Evolutionary conservation across 1,140 invertebrate genomes (phyloP).

Genomic region (Drosophila lini): DNA sequence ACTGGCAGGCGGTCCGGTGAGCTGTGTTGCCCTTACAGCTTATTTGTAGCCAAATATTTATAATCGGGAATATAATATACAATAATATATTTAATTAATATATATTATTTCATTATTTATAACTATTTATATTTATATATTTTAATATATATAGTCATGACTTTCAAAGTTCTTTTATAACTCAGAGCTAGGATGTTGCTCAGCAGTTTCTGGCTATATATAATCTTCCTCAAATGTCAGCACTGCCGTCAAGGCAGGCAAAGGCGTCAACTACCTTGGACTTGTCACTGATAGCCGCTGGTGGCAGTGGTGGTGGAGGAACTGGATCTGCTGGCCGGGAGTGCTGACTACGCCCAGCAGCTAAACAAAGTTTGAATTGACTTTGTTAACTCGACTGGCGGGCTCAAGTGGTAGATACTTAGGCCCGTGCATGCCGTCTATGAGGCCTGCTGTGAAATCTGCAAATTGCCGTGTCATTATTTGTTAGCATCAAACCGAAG

Average conservation of each 20-base stretch:
- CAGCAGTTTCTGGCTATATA: not conserved
- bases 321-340: conserved; percentile 4
- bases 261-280: conserved; percentile 53
- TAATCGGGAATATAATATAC: not conserved
- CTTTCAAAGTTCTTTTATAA: not conserved
- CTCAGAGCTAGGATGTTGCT: not conserved
- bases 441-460: conserved; percentile 81
- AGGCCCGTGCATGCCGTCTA: conserved; percentile 24
- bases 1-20: conserved; percentile 65
- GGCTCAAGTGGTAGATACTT: conserved; percentile 57
- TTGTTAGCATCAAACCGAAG: conserved; percentile 80
- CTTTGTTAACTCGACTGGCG: conserved; percentile 73
- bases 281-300: conserved; percentile 68
- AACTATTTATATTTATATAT: not conserved
- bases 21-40: not conserved
- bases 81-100: not conserved
- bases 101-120: not conserved
- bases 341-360: conserved; percentile 39
- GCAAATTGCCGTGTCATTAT: conserved; percentile 84
- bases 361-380: conserved; percentile 75
- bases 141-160: not conserved
- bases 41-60: not conserved
- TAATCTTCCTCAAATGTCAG: not conserved
- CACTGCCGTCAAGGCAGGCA: conserved; percentile 15
- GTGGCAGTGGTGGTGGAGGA: conserved; percentile 4